phyloP scores from a whole-genome alignment of 1,140 invertebrate species.

The Papilio polyxenes region DNA sequence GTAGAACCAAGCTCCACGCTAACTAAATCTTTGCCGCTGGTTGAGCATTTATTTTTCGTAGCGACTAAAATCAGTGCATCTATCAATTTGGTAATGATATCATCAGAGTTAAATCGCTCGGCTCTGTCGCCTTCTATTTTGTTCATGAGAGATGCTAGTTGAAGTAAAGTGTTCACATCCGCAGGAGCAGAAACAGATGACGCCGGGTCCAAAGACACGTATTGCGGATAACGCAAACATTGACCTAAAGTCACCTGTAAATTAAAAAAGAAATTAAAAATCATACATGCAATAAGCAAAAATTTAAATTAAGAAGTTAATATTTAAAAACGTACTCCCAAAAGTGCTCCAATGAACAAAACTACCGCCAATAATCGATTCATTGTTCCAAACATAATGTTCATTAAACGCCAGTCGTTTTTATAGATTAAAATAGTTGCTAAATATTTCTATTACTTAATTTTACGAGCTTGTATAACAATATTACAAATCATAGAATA shows the following conservation, averaged over 20 bases:
- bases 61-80: constrained; percentile 36
- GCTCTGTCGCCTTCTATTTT: constrained; percentile 33
- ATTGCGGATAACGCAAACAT: constrained; percentile 41
- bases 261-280: constrained; percentile 32
- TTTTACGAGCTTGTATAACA: background rate
- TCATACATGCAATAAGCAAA: background rate
- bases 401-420: constrained; percentile 8
- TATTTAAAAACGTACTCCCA: constrained; percentile 22
- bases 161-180: constrained; percentile 28
- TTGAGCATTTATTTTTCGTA: constrained; percentile 26
- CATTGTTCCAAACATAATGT: constrained; percentile 33
- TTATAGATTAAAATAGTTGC: constrained; percentile 37
- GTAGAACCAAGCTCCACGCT: constrained; percentile 37
- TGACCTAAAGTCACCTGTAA: constrained; percentile 39
- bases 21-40: constrained; percentile 27
- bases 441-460: constrained; percentile 36
- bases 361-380: constrained; percentile 34
- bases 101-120: constrained; percentile 28
- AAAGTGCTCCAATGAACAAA: constrained; percentile 20
- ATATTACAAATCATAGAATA: constrained; percentile 18
- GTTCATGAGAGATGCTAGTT: constrained; percentile 14
- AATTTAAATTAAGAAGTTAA: background rate
- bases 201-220: constrained; percentile 24
- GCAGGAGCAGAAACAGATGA: constrained; percentile 1
- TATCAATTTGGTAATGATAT: constrained; percentile 38